Base-by-base conservation (phyloP, 1,140 invertebrate species). In the Scaptodrosophila lebanonensis region DNA sequence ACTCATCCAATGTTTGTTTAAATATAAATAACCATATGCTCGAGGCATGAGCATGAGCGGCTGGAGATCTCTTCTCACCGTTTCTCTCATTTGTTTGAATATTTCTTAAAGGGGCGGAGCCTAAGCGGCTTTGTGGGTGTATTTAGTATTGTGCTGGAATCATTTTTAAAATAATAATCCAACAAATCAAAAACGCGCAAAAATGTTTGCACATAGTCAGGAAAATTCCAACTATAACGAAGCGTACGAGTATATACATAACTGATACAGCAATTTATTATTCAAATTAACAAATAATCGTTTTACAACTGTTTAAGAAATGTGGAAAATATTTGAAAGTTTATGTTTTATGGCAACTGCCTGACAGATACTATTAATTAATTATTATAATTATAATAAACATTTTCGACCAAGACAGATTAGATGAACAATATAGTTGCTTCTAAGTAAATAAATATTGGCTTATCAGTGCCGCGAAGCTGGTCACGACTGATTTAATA, bases 151-250 rank as follows among this genome's bases (percentile, higher is more conserved):
- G 49, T 8, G 32, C 29, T n/a, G n/a, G n/a, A n/a, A 33, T 42
- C 45, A 57, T 77, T 57, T 51, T 59, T 64, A 29, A 27, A 65
- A 57, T 15, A 63, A 52, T 72, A 58, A 59, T 65, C 60, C 73
- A 68, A 73, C 73, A 79, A 77, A 79, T 77, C 64, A 79, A 65
- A 77, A 57, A 54, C 25, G 18, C 60, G 67, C 68, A 65, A 53
- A 30, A 12, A 43, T 47, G 40, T 36, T 7, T 16, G 25, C 13
- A 42, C 12, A 39, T 18, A 42, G 40, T 63, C 17, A 5, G 15
- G 16, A 45, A 45, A 45, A 18, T n/a, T 17, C 27, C 17, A 32
- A 53, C 53, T 39, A 13, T 32, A 16, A n/a, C 40, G 27, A 40
- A 38, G 39, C 16, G 47, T 47, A 32, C 25, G 2, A 35, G 61